Evolutionary conservation across 2,888 invertebrate species (phyloP), one percentile per base, ranked within the genome.

Genomic region (Plagodis dolabraria): DNA sequence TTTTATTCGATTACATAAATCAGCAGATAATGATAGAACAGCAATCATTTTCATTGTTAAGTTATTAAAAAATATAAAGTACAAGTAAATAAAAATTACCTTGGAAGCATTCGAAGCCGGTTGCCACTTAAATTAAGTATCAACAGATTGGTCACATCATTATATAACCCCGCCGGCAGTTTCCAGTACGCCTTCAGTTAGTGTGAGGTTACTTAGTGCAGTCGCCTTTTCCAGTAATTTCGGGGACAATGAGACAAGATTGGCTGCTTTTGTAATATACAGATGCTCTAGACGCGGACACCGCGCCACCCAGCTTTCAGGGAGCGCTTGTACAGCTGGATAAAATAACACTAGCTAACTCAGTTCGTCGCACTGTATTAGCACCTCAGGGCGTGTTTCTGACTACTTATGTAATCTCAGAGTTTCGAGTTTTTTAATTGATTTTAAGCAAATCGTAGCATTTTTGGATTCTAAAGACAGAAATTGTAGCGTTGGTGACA

Each of bases 151-250:
- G 33, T 43, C 44, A 72, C 62, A 59, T 68, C 58, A 47, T 68
- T 63, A 34, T 79, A 65, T 47, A 80, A 65, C 8, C 51, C 69
- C 33, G 5, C 5, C 34, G 79, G 79, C 57, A 81, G 68, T 5
- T 6, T 7, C 10, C 12, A 72, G 63, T 33, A 57, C 56, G 5
- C 57, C 51, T 42, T 33, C 49, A 12, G 47, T 47, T 47, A 71
- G 51, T 35, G 48, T 43, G 22, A 58, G 54, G 7, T 7, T 48
- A 45, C 7, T 33, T 11, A 60, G 63, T 10, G 36, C 22, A 8
- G 5, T 10, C 40, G 48, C 48, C 10, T 10, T 12, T 6, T 12
- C 22, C 38, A 49, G 35, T 12, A 12, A 22, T 6, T 9, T 8
- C 38, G 22, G 9, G 38, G 48, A 40, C 38, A 49, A 40, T 22